Conservation (phyloP, 2,888 invertebrate species). For the Caenorhabditis parvicauda region DNA sequence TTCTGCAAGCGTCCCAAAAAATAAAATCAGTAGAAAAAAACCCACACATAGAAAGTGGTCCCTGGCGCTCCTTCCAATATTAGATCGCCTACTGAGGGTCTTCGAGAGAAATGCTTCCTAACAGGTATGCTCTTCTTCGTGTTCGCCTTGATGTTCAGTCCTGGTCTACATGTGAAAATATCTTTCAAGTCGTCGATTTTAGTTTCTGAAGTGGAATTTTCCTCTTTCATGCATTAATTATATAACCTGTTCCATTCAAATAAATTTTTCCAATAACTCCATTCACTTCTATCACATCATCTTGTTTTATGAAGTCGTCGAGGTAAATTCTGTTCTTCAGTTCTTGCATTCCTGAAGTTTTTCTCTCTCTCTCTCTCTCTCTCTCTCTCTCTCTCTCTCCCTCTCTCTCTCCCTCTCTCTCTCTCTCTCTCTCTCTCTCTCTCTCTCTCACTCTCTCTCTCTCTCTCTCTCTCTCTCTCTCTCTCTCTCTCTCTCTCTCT, state of each 20-base stretch:
- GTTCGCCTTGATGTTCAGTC: conserved; percentile 38
- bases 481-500: conserved; percentile 7
- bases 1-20: no score
- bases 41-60: conserved; percentile 40
- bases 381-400: conserved; percentile 9
- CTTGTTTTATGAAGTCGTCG: conserved; percentile 30
- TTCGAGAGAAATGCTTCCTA: conserved; percentile 46
- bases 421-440: conserved; percentile 6
- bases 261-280: conserved; percentile 53
- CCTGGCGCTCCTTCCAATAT: conserved; percentile 52
- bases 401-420: no score
- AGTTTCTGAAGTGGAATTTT: conserved; percentile 15
- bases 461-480: conserved; percentile 6
- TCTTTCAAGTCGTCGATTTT: conserved; percentile 31
- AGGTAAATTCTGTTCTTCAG: conserved; percentile 42
- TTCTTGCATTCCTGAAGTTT: conserved; percentile 39
- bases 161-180: conserved; percentile 42
- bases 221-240: background rate
- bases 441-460: conserved; percentile 8
- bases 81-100: conserved; percentile 47
- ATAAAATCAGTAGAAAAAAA: background rate
- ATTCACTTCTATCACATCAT: conserved; percentile 34
- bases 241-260: conserved; percentile 32
- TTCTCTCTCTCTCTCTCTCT: conserved; percentile 7
- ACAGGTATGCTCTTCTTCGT: conserved; percentile 41